phyloP scores from a whole-genome alignment of 2,888 invertebrate species.

The Barypeithes pellucidus region DNA sequence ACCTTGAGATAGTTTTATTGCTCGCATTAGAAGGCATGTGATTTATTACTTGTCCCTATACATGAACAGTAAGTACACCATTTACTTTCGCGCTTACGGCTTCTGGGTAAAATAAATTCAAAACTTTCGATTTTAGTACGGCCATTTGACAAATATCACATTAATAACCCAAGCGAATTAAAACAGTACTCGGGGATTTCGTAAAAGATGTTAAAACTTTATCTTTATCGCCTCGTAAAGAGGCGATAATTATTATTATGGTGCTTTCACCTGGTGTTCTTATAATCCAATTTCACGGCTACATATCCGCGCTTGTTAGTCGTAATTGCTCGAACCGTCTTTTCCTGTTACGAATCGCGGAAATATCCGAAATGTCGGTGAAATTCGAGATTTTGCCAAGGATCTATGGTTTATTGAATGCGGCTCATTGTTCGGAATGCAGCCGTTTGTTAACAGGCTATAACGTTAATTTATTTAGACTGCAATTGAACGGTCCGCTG shows the following conservation, averaged over 20 bases:
- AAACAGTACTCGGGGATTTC: not conserved
- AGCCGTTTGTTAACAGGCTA: not conserved
- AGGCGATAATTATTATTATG: conserved; percentile 11
- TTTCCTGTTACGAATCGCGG: conserved; percentile 34
- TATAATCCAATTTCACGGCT: conserved; percentile 25
- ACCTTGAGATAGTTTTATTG: too few relatives aligned
- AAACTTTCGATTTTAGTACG: conserved; percentile 2
- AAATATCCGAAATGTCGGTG: conserved; percentile 38
- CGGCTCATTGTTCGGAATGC: not conserved
- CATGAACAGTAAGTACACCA: not conserved
- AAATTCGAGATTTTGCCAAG: conserved; percentile 17
- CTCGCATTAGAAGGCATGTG: too few relatives aligned
- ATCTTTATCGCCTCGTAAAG: conserved; percentile 21
- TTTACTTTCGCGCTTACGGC: conserved; percentile 2
- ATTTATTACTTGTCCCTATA: not conserved
- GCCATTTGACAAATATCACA: conserved; percentile 3
- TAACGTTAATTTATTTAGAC: not conserved
- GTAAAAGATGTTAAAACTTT: conserved; percentile 11
- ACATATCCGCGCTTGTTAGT: conserved; percentile 21
- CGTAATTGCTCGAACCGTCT: conserved; percentile 10
- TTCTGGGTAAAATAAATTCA: not conserved
- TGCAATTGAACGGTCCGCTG: not conserved
- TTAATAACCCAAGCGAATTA: not conserved
- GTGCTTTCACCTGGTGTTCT: conserved; percentile 28
- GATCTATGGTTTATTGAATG: conserved; percentile 16